These are phyloP conservation scores for Drosophila mimetica DNA, from an alignment of 2,888 invertebrate species.

Conservation along the genomic window DNA sequence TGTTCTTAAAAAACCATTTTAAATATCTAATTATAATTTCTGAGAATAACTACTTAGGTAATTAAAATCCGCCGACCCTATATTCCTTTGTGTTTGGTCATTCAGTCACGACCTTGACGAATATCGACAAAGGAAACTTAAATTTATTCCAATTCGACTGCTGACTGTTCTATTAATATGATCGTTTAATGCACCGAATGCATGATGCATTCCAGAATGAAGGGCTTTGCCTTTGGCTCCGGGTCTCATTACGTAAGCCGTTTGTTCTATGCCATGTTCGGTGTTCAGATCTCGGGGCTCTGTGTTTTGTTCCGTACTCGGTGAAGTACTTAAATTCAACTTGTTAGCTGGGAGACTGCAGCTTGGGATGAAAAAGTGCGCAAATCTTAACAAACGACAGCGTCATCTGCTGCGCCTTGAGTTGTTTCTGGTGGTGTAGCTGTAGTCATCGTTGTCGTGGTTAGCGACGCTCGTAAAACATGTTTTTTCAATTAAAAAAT, in stretches of 20 bases:
- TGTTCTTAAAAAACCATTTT: background rate
- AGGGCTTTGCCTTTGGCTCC: conserved; percentile 31
- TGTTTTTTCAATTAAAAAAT: conserved; percentile 82
- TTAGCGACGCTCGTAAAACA: conserved; percentile 81
- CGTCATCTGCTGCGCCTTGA: conserved; percentile 75
- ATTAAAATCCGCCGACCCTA: background rate
- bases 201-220: conserved; percentile 54
- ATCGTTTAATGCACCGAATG: conserved; percentile 33
- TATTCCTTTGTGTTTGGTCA: background rate
- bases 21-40: background rate
- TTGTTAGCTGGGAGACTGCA: conserved; percentile 59
- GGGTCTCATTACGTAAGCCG: conserved; percentile 46
- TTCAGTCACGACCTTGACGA: conserved; percentile 5
- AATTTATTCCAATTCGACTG: conserved; percentile 14
- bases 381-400: conserved; percentile 73
- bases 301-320: conserved; percentile 17
- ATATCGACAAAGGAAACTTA: background rate
- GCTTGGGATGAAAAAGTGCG: conserved; percentile 54
- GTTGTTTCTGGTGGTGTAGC: conserved; percentile 34
- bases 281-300: conserved; percentile 19
- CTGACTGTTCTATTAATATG: conserved; percentile 33
- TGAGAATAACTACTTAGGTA: background rate
- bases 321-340: conserved; percentile 63
- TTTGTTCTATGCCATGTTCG: conserved; percentile 39
- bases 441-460: conserved; percentile 65